Evolutionary conservation across 2,797 vertebrate species (phyloP).

Genomic region (Girardinus metallicus): DNA sequence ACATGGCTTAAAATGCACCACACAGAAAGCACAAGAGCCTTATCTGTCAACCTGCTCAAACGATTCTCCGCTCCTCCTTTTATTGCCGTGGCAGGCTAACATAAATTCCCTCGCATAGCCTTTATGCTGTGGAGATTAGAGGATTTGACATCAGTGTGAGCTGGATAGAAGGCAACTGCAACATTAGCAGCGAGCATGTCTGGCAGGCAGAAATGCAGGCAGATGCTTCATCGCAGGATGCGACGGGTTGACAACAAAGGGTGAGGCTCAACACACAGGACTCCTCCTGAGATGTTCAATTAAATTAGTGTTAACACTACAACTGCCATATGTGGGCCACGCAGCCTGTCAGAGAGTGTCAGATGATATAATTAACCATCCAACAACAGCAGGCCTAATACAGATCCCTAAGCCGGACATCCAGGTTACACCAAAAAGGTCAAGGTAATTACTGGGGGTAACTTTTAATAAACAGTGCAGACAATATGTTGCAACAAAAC

Average conservation of each 20-base stretch:
- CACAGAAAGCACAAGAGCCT: slow-evolving; percentile 81
- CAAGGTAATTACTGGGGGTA: background rate
- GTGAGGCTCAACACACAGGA: slow-evolving; percentile 55
- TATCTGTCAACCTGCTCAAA: slow-evolving; percentile 86
- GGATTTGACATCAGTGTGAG: slow-evolving; percentile 64
- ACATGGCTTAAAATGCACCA: slow-evolving; percentile 81
- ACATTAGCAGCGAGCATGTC: slow-evolving; percentile 49
- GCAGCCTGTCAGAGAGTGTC: slow-evolving; percentile 13
- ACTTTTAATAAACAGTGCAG: background rate
- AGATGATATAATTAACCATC: slow-evolving; percentile 6
- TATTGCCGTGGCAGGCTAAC: slow-evolving; percentile 74
- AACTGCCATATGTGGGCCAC: slow-evolving; percentile 25
- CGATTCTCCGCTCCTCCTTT: slow-evolving; percentile 77
- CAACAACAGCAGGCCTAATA: background rate
- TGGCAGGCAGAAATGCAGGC: slow-evolving; percentile 56
- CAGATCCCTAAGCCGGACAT: background rate
- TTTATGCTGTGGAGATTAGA: slow-evolving; percentile 78
- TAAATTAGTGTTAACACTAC: slow-evolving; percentile 24
- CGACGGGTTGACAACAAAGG: slow-evolving; percentile 52
- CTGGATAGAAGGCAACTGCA: slow-evolving; percentile 65
- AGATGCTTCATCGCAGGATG: slow-evolving; percentile 67
- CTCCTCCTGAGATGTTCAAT: slow-evolving; percentile 37
- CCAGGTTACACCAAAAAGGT: background rate
- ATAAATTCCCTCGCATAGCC: slow-evolving; percentile 75
- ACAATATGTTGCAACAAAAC: background rate